phyloP scores from a whole-genome alignment of 2,888 invertebrate species.

The Protophormia terraenovae region DNA sequence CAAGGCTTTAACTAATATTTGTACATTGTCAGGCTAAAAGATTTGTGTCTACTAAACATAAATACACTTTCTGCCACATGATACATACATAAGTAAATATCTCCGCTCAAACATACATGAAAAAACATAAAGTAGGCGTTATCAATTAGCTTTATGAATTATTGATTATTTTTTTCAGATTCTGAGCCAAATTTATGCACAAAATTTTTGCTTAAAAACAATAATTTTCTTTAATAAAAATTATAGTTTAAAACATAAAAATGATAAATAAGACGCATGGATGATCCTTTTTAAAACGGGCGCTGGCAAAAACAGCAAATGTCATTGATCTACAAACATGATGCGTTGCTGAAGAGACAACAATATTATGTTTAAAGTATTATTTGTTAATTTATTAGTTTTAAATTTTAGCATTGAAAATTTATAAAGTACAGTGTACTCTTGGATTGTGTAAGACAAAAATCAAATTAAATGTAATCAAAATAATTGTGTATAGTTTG shows the following conservation, averaged over 20 bases:
- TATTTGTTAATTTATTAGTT: constrained; percentile 1
- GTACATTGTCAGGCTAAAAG: constrained; percentile 52
- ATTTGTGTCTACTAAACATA: constrained; percentile 24
- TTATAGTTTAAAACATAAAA: constrained; percentile 56
- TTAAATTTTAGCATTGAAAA: background rate
- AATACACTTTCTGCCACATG: constrained; percentile 35
- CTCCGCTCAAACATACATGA: background rate
- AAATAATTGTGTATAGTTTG: background rate
- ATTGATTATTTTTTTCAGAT: constrained; percentile 71
- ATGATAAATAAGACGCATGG: constrained; percentile 52
- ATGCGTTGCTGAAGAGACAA: background rate
- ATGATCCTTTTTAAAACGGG: constrained; percentile 26
- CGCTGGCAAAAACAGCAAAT: constrained; percentile 26
- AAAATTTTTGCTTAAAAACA: constrained; percentile 49
- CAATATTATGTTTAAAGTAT: background rate
- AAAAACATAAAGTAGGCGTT: constrained; percentile 76
- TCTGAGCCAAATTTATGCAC: constrained; percentile 57
- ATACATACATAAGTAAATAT: background rate
- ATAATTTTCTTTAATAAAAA: constrained; percentile 66
- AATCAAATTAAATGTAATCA: background rate
- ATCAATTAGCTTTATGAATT: constrained; percentile 81
- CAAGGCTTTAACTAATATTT: constrained; percentile 62
- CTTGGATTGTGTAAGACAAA: background rate
- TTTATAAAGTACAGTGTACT: too few relatives aligned
- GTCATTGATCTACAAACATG: constrained; percentile 60